Percentiles rank a stretch among this genome's conserved stretches.
Evolutionary conservation across 2,888 invertebrate species (phyloP).

Genomic region (Trichacis sp.): DNA sequence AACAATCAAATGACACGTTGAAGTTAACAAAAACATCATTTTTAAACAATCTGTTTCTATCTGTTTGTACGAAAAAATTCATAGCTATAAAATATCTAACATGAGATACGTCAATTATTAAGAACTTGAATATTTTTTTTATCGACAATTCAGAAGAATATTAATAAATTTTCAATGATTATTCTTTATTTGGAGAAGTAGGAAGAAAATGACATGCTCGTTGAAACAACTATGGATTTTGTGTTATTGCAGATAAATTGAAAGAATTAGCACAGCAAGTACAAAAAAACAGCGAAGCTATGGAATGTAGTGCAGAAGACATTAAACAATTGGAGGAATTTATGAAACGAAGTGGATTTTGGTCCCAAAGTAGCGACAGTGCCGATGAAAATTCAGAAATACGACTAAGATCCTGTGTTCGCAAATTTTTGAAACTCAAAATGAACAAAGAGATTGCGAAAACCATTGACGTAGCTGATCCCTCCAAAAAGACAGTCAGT

Average conservation of each 20-base stretch:
- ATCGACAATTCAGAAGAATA: no score
- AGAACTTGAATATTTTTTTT: no score
- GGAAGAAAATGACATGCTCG: no score
- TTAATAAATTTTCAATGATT: no score
- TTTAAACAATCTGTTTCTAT: no score
- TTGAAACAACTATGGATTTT: background rate
- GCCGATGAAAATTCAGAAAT: conserved; percentile 80
- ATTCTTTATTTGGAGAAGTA: no score
- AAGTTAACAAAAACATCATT: no score
- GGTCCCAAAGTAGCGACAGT: conserved; percentile 74
- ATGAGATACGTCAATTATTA: no score
- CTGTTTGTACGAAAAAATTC: no score
- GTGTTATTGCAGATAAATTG: conserved; percentile 51
- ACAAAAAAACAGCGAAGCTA: conserved; percentile 46
- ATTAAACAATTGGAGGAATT: conserved; percentile 79
- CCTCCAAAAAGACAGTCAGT: conserved; percentile 80
- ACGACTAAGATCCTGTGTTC: conserved; percentile 79
- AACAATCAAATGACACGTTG: no score
- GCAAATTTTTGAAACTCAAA: conserved; percentile 78
- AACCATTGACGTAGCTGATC: conserved; percentile 72
- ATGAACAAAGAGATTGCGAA: conserved; percentile 78
- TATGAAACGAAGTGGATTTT: conserved; percentile 79
- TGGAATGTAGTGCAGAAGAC: conserved; percentile 73
- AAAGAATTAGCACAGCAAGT: conserved; percentile 51
- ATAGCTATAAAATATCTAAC: no score